Base-by-base conservation (phyloP, 2,113 vertebrate species). In the Noctilio leporinus region DNA sequence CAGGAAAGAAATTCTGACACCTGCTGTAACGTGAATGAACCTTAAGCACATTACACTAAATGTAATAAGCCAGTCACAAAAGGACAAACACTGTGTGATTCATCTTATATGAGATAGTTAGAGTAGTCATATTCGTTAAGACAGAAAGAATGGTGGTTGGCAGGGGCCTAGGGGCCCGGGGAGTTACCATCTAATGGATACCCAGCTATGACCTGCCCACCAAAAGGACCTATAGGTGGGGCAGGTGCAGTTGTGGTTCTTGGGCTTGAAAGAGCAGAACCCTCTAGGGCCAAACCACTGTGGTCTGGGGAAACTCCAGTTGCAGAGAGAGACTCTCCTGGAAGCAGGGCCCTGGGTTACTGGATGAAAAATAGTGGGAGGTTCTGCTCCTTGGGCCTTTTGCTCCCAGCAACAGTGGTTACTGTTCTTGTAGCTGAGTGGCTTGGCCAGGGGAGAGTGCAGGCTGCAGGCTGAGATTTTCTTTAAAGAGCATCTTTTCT, bases 1-100 rank as follows among this genome's bases (percentile, higher is more conserved):
- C 72, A 91, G 33, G n/a, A 89, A 59, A 16, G 84, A 51, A 53
- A 45, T 80, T 62, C 35, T 72, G 81, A 67, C 45, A 30, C 22
- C 14, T 16, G 24, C 65, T 81, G 5, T 28, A 33, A n/a, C 8
- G 19, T 20, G 22, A 40, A n/a, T 59, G 45, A 43, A 55, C 45
- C 38, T 78, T 20, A 12, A 64, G 26, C 64, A 26, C 55, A 43
- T 85, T 65, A 6, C 35, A 16, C 22, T 69, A 47, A 81, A 67
- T 40, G 30, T 55, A 45, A 14, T 69, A 80, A 80, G 40, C 65
- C 47, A 72, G 33, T 16, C 43, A 43, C 26, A 38, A 72, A 93
- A 78, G 40, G 72, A 35, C 45, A 49, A 28, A 26, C 33, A 67
- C 19, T 35, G 7, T 64, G 26, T 28, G 80, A 55, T 70, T 92